Evolutionary conservation across 2,113 vertebrate genomes (phyloP), one percentile per base, ranked within the genome.

Genomic region (Chloebia gouldiae): DNA sequence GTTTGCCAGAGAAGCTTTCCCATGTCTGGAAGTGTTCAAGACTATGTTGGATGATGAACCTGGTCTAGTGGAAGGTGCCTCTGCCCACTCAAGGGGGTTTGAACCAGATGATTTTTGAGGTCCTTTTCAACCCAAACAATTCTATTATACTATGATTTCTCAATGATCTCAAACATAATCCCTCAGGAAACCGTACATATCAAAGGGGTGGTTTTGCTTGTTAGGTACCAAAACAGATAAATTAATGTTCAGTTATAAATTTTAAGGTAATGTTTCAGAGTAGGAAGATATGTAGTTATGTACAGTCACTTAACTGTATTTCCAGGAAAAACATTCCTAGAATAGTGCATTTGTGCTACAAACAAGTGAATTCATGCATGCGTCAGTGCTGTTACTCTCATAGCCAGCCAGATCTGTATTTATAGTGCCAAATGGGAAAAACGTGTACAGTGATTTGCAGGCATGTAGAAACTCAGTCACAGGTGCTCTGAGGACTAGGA

Each of bases 401-500:
- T 14, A 90, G 56, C 27, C 68, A 86, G 47, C 4, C 59, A 70
- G 54, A 68, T 56, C 64, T 47, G 21, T 60, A 57, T 73, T 77
- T 78, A 21, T 57, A 83, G 11, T 42, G 24, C 49, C 90, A 83
- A 94, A 94, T 95, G 82, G 54, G 31, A 66, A 73, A 95, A 92
- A 25, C 21, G 21, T 30, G 16, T 73, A 50, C 53, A 76, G 31
- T 79, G 4, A 88, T 86, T 94, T 88, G n/a, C 50, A 94, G 61
- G 35, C 84, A 66, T 56, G 83, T 60, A 65, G 15, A 79, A 91
- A 92, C 5, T 9, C 72, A 54, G 53, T 28, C 81, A 80, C 95
- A 95, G 95, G 94, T 95, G 88, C 64, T 73, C 23, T 68, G 68
- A 90, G 76, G 47, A 83, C 28, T 24, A 28, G 27, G 72, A 93